A percentile compares a stretch with the other conserved stretches of the same genome.
These are phyloP conservation scores for Mythimna ferrago DNA, from an alignment of 2,888 invertebrate genomes.

Conservation along the genomic window DNA sequence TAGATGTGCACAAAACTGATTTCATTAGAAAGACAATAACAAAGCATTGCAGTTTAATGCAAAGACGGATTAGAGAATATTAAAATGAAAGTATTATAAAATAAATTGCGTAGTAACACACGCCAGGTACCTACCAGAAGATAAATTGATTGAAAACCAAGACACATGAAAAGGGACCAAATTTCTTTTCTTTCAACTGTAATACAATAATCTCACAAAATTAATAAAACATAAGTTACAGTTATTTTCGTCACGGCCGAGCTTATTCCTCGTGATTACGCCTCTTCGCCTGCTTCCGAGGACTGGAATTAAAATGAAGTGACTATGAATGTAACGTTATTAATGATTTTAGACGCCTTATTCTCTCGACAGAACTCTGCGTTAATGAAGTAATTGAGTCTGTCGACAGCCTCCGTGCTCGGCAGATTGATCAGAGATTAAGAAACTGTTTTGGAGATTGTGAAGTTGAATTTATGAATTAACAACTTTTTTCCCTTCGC, in stretches of 20 bases:
- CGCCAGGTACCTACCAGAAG: too few relatives aligned
- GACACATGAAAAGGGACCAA: neutral
- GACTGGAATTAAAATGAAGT: slow-evolving; percentile 71
- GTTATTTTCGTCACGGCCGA: slow-evolving; percentile 31
- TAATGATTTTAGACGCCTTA: slow-evolving; percentile 67
- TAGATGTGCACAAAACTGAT: too few relatives aligned
- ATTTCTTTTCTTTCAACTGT: neutral
- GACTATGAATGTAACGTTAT: slow-evolving; percentile 70
- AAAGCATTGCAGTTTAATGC: too few relatives aligned
- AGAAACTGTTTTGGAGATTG: slow-evolving; percentile 6
- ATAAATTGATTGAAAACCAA: neutral
- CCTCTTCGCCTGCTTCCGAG: slow-evolving; percentile 67
- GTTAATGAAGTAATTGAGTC: slow-evolving; percentile 62
- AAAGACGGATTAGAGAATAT: too few relatives aligned
- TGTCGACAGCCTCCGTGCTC: slow-evolving; percentile 48
- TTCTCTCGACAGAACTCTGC: slow-evolving; percentile 49
- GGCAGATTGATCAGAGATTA: slow-evolving; percentile 48
- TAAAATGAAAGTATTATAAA: too few relatives aligned
- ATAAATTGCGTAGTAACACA: too few relatives aligned
- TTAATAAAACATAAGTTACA: slow-evolving; percentile 37
- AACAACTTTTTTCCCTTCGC: neutral
- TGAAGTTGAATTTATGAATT: neutral
- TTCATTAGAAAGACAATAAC: too few relatives aligned
- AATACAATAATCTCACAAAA: slow-evolving; percentile 17
- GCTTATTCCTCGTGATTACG: slow-evolving; percentile 72